Evolutionary conservation across 2,888 invertebrate genomes (phyloP), one percentile per base, ranked within the genome.

Genomic region (Mesorhabditis sp.): DNA sequence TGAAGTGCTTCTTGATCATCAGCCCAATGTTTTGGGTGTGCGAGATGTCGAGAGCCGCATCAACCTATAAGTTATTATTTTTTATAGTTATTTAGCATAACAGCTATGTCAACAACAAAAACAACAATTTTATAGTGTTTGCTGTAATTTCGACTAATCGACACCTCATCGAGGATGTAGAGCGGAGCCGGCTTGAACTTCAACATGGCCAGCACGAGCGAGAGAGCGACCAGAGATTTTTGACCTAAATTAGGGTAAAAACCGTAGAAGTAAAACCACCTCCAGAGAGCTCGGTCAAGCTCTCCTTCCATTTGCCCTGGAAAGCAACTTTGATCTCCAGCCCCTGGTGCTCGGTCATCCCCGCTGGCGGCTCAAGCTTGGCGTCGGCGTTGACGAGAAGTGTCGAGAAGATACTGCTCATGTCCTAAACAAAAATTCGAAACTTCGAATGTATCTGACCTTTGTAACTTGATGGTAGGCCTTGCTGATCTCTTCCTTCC

Each of bases 21-120:
- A 90, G 90, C 4, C 97, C 97, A 84, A 98, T 97, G 88, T 98
- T 98, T 88, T 97, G 96, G 10, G 98, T 98, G 87, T 98, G 98
- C 5, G 93, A 94, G 77, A 96, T 90, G 89, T 98, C 98, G 43
- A 98, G 89, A 6, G 97, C 98, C 0, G 98, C 96, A 87, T 98
- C 98, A 67, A 82, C 70, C 69, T 69, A 4, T 28, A 28, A 28
- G 28, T 28, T 28, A 28, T 28, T 28, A 28, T 13, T 45, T 15
- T 41, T 7, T 6, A 64, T 64, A 4, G 15, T 10, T 43, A 7
- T n/a, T 7, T 61, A 5, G 6, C 5, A 44, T 44, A 44, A 67
- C 4, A 15, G 43, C 13, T 6, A 62, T 4, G 41, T n/a, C 5
- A 13, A 7, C 6, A 28, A 28, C 28, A 28, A 28, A 28, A 28